Evolutionary conservation across 64 coral and sea anemone genomes (phyloP).

Genomic region (Stichodactyla helianthus): DNA sequence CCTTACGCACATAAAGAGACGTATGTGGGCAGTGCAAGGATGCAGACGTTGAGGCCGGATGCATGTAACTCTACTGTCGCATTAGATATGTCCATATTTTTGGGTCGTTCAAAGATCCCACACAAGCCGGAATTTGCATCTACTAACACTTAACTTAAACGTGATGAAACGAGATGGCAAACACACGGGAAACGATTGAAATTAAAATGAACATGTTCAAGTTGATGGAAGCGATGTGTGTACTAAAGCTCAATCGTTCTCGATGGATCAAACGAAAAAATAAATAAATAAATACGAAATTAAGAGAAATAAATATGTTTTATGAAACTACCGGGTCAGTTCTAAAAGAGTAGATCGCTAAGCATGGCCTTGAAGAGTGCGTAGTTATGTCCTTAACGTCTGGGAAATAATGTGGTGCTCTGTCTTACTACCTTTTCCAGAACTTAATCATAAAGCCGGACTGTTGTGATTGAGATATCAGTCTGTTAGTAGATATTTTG

Average conservation of each 20-base stretch:
- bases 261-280: neutral
- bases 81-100: conserved; percentile 2
- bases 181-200: neutral
- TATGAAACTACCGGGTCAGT: too few species aligned
- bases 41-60: neutral
- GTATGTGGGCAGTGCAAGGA: neutral
- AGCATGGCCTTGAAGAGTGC: too few species aligned
- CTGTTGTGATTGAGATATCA: too few species aligned
- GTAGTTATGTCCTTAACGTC: too few species aligned
- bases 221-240: neutral
- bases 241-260: neutral
- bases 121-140: conserved; percentile 8
- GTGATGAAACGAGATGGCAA: neutral
- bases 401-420: too few species aligned
- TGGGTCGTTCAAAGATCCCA: neutral
- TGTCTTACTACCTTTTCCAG: too few species aligned
- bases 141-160: conserved; percentile 15
- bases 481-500: too few species aligned
- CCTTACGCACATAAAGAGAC: neutral
- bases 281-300: neutral
- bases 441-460: too few species aligned
- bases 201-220: neutral
- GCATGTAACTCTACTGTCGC: neutral
- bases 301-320: too few species aligned
- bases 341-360: too few species aligned